Conservation (phyloP, 2,113 vertebrate species). For the Thamnophis sirtalis region DNA sequence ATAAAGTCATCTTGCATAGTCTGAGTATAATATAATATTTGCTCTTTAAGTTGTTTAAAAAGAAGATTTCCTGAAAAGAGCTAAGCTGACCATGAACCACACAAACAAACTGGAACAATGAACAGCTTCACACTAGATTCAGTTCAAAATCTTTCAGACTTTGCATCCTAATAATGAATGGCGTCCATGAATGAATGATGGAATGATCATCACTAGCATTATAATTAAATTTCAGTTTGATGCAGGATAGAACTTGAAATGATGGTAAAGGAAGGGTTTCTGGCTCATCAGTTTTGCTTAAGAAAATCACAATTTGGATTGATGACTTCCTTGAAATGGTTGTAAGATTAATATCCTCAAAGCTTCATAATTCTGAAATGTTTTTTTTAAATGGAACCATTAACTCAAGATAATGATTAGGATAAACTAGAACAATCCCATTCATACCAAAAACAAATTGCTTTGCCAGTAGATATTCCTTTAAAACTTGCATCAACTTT, state of each 20-base stretch:
- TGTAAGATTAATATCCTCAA: neutral
- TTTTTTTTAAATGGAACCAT: neutral
- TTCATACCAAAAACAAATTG: neutral
- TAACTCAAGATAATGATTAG: neutral
- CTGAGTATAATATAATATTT: neutral
- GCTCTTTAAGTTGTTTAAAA: constrained; percentile 13
- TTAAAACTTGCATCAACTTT: neutral
- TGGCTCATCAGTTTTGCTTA: neutral
- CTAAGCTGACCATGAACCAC: neutral
- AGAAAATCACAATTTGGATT: neutral
- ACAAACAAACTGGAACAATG: neutral
- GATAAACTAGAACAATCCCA: neutral
- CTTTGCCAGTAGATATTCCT: neutral
- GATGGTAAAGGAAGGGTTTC: neutral
- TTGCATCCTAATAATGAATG: neutral
- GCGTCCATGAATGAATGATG: neutral
- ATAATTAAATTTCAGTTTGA: neutral
- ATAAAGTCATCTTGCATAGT: neutral
- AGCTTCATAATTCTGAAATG: neutral
- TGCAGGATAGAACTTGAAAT: constrained; percentile 17
- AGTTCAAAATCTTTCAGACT: neutral
- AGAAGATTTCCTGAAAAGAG: neutral
- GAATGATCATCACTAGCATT: neutral
- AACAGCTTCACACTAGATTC: neutral
- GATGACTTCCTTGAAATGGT: accelerated